Evolutionary conservation across 1,140 invertebrate genomes (phyloP).

Genomic region (Leptinotarsa defecta): DNA sequence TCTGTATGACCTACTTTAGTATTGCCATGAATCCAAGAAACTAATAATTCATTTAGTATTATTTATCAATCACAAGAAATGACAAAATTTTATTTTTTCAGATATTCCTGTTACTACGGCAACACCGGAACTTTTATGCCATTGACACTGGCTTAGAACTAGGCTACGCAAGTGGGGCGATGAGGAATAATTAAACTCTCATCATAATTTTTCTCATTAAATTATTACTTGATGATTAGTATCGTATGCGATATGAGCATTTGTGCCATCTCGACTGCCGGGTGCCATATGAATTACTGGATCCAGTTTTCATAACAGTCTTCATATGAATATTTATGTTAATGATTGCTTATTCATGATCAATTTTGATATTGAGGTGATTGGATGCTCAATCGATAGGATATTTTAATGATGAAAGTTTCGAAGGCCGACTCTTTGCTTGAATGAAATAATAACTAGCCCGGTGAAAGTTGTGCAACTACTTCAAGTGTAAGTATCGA

Average conservation of each 20-base stretch:
- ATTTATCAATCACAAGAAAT: too few relatives aligned
- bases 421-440: too few relatives aligned
- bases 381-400: background rate
- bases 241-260: conserved; percentile 2
- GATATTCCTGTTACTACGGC: background rate
- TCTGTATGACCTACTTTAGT: too few relatives aligned
- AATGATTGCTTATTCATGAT: background rate
- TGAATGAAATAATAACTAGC: too few relatives aligned
- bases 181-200: background rate
- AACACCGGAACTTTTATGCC: background rate
- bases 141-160: background rate
- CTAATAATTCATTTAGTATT: too few relatives aligned
- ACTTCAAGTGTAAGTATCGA: too few relatives aligned
- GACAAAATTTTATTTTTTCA: too few relatives aligned
- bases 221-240: conserved; percentile 3
- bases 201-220: conserved; percentile 6
- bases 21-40: too few relatives aligned
- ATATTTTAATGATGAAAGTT: background rate
- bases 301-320: background rate
- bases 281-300: background rate
- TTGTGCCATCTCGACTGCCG: conserved; percentile 2
- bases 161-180: background rate
- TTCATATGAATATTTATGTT: background rate
- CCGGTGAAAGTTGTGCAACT: too few relatives aligned
- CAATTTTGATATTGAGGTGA: background rate